Evolutionary conservation across 1,140 invertebrate genomes (phyloP), one percentile per base, ranked within the genome.

Genomic region (Asobara japonica): DNA sequence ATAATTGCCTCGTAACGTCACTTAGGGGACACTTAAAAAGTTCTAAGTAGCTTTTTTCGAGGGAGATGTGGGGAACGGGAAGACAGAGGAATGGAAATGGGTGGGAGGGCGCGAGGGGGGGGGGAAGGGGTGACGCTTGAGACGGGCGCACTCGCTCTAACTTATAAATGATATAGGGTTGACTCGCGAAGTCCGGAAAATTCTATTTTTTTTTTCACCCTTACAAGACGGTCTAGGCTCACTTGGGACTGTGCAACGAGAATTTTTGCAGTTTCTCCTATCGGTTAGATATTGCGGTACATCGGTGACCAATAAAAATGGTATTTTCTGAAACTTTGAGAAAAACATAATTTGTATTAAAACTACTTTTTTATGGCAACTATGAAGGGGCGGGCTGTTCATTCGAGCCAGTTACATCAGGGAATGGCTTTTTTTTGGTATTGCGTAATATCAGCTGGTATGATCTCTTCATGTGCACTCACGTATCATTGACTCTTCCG

Each of bases 21-120:
- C 74, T 78, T 79, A 80, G 74, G 75, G 76, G 77, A 78, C 77
- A 78, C 76, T 83, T 82, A 78, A 77, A 80, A 82, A 79, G 74
- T 83, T 81, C 80, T 79, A 81, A 81, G 78, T 81, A 81, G 77
- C 75, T 76, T 74, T 75, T 76, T 76, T 65, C 66, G 27, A 62
- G 25, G 27, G 25, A n/a, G 29, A 20, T 31, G 60, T 29, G 60
- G 5, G n/a, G 11, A 29, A 27, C n/a, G 60, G n/a, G 38, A 62
- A 72, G n/a, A 72, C 13, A 56, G 22, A 67, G 13, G 20, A 31
- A 60, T 29, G 11, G 2, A 36, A 61, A 60, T n/a, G 16, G 5
- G 22, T 0, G 13, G 33, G 38, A 11, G 29, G 27, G 11, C 38
- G 65, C 11, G 48, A 29, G 18, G 16, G 6, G 38, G 36, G 25